Evolutionary conservation across 2,888 invertebrate genomes (phyloP), one percentile per base, ranked within the genome.

Genomic region (Ichneumoninae sp.): DNA sequence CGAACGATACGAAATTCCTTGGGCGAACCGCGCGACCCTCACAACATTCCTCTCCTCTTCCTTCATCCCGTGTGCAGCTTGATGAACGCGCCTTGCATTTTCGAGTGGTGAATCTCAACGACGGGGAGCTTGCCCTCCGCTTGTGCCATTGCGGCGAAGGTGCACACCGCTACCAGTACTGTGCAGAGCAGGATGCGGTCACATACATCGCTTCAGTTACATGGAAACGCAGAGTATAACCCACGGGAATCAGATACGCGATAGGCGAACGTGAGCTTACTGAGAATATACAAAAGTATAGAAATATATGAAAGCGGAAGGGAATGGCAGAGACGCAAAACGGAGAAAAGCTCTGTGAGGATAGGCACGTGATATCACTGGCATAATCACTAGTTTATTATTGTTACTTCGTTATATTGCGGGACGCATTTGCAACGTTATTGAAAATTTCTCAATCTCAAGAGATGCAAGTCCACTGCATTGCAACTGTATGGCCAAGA

Each of bases 161-260:
- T 62, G 30, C 62, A 16, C 16, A 16, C 30, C 52, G 54, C 69
- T 62, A 69, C 16, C 30, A 10, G 57, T 22, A 26, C 57, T 8
- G 22, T 10, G 57, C 57, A 57, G 10, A 10, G 3, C 57, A 54
- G 62, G 69, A 60, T 52, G 65, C 47, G 60, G 75, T 75, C 81
- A 30, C 75, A 81, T 69, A 81, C 70, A 52, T 69, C 60, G 36
- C 66, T 70, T 74, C 75, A 62, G 75, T 75, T 75, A 62, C 70
- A 70, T 57, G 62, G 36, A 81, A 75, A 81, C 70, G 75, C 81
- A 52, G 62, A 62, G 80, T 40, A 30, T 71, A 8, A 74, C 66
- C 60, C 74, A 36, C 74, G 80, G 74, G 72, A 80, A 80, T 80
- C 80, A 74, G 80, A 80, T 80, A 74, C 57, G 80, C 72, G 74